Conservation (phyloP, 2,113 vertebrate genomes). For the Myotis lucifugus region DNA sequence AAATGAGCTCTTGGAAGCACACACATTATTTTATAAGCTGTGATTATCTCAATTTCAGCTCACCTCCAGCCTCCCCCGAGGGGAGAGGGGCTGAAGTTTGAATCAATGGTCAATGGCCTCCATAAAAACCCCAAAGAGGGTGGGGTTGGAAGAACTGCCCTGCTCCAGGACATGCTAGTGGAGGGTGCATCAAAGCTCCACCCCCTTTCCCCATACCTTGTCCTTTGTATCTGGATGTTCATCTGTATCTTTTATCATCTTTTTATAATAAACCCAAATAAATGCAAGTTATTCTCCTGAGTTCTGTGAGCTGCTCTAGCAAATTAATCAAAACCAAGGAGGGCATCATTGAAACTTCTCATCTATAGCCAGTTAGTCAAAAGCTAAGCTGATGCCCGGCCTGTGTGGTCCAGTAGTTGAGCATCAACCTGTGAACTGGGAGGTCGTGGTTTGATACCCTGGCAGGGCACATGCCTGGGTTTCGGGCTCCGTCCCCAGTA, state of each 20-base stretch:
- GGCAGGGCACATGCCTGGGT: too few species aligned
- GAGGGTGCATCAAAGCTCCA: fast-evolving
- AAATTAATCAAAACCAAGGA: not conserved
- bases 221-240: not conserved
- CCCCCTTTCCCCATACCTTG: not conserved
- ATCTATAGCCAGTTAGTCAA: not conserved
- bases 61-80: fast-evolving
- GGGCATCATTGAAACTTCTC: not conserved
- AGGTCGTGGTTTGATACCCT: too few species aligned
- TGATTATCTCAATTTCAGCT: not conserved
- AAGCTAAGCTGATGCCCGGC: too few species aligned
- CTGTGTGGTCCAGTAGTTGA: too few species aligned
- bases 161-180: not conserved
- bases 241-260: not conserved
- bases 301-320: not conserved
- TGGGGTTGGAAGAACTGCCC: not conserved
- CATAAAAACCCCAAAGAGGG: not conserved
- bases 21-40: not conserved
- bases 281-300: not conserved
- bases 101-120: not conserved
- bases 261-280: not conserved
- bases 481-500: too few species aligned
- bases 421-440: too few species aligned
- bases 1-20: not conserved
- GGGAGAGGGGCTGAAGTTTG: not conserved